Percentiles rank a stretch among this genome's conserved stretches.
Conservation (phyloP, 35 echinoderm and acorn worm species). For the Chiridota heheva region DNA sequence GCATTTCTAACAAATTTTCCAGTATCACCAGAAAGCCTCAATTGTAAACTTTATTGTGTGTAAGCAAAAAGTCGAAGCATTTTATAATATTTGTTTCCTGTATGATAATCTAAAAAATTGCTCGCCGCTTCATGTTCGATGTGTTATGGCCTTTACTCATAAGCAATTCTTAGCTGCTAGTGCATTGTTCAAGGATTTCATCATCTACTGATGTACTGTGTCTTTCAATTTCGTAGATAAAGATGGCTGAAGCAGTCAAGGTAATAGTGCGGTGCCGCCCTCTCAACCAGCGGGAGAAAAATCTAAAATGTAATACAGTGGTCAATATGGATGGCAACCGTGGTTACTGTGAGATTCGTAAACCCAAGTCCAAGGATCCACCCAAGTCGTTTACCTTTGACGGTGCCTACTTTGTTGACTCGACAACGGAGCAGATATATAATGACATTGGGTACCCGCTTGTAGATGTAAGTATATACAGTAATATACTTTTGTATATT, state of each 20-base stretch:
- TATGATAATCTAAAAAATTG: too few relatives aligned
- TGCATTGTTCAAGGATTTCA: neutral
- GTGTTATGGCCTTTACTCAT: too few relatives aligned
- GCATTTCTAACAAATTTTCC: too few relatives aligned
- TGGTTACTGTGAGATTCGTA: constrained; percentile 81
- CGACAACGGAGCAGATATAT: constrained; percentile 94
- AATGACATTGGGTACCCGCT: constrained; percentile 96
- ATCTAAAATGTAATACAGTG: constrained; percentile 60
- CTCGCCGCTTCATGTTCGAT: too few relatives aligned
- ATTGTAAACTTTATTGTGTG: too few relatives aligned
- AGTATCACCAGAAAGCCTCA: too few relatives aligned
- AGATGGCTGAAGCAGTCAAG: constrained; percentile 99
- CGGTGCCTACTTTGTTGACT: constrained; percentile 83
- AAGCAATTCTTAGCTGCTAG: neutral
- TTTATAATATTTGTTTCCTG: too few relatives aligned
- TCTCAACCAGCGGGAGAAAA: constrained; percentile 78
- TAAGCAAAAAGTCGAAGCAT: too few relatives aligned
- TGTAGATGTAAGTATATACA: constrained; percentile 82
- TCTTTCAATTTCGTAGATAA: too few relatives aligned
- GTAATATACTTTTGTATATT: neutral
- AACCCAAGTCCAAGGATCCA: constrained; percentile 91
- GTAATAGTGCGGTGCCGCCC: constrained; percentile 97
- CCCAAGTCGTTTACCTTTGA: constrained; percentile 95
- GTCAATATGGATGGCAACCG: constrained; percentile 78
- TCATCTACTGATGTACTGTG: neutral